Percentiles rank a stretch among this genome's conserved stretches.
Conservation (phyloP, 1,140 invertebrate genomes). For the Lamellibrachia luymesi region DNA sequence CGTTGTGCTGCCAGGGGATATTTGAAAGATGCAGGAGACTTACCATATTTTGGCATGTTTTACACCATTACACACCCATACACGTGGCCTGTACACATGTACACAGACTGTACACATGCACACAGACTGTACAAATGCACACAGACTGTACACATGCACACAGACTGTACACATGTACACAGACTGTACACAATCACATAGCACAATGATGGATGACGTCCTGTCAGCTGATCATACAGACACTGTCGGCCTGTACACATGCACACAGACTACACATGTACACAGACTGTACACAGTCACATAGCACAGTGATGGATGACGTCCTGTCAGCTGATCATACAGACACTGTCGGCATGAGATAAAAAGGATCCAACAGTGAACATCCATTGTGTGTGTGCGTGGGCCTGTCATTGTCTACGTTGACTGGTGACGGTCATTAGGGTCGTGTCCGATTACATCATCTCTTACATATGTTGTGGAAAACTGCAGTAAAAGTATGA, state of each 20-base stretch:
- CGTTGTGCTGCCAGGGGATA: no score
- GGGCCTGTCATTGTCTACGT: background rate
- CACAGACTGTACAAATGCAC: background rate
- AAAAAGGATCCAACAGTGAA: background rate
- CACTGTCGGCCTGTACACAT: background rate
- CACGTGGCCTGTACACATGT: no score
- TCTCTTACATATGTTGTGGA: background rate
- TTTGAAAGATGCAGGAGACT: no score
- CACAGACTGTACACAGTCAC: background rate
- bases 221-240: background rate
- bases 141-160: no score
- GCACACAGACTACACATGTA: background rate
- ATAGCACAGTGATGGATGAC: background rate
- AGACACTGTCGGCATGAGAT: background rate
- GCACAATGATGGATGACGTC: background rate
- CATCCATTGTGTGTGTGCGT: background rate
- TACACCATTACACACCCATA: no score
- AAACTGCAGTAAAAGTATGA: background rate
- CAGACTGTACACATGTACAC: no score
- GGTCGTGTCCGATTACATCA: background rate
- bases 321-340: background rate
- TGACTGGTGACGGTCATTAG: background rate
- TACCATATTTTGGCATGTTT: no score
- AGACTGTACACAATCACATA: background rate
- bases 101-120: background rate